phyloP scores from a whole-genome alignment of 2,888 invertebrate genomes.

The Trypoxylon attenuatum region DNA sequence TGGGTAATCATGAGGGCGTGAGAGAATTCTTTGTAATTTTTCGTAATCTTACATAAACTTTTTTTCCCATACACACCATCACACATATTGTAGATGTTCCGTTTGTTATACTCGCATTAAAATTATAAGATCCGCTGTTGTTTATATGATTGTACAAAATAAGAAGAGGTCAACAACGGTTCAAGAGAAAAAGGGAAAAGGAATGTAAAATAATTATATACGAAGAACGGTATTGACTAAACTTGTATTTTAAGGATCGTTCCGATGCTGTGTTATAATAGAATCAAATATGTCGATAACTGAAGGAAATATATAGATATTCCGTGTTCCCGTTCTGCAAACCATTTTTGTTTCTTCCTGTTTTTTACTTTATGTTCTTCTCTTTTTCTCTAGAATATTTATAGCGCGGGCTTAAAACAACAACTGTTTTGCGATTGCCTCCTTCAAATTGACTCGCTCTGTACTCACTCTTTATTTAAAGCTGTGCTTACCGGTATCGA shows the following conservation, averaged over 20 bases:
- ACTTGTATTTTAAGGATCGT: background rate
- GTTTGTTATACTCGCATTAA: too few relatives aligned
- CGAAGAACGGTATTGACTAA: background rate
- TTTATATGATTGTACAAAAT: too few relatives aligned
- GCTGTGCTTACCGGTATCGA: constrained; percentile 31
- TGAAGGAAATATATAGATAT: background rate
- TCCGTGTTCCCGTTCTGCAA: background rate
- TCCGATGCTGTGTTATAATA: background rate
- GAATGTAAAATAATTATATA: background rate
- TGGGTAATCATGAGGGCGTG: too few relatives aligned
- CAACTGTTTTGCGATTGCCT: background rate
- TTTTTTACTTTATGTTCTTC: background rate
- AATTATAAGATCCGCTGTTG: too few relatives aligned
- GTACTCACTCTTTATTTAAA: background rate
- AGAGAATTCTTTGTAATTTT: too few relatives aligned
- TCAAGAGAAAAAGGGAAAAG: background rate
- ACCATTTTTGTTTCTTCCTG: background rate
- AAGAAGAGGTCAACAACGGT: too few relatives aligned
- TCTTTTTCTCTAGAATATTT: background rate
- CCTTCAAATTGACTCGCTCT: background rate
- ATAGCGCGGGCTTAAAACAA: too few relatives aligned
- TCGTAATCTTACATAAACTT: too few relatives aligned
- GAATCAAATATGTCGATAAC: background rate
- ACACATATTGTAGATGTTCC: too few relatives aligned
- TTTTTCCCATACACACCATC: too few relatives aligned